Conservation (phyloP, 2,797 vertebrate genomes). For the Darevskia nairensis region DNA sequence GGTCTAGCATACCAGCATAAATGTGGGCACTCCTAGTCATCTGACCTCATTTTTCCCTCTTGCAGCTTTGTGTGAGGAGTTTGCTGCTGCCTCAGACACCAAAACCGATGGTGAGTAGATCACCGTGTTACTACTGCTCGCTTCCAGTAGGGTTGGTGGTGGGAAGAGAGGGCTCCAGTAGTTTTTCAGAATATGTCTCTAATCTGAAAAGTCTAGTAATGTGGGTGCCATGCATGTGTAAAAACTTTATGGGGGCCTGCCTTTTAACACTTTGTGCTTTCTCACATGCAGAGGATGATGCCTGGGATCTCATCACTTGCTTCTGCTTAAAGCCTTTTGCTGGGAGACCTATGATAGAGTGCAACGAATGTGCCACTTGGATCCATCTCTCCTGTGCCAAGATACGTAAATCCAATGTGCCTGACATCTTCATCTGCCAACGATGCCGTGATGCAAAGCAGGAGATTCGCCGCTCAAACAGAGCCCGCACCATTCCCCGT, state of each 20-base stretch:
- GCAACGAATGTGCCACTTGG: conserved; percentile 94
- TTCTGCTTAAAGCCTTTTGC: conserved; percentile 99
- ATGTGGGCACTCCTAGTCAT: background rate
- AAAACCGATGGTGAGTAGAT: conserved; percentile 72
- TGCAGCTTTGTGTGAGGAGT: conserved; percentile 44
- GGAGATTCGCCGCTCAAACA: conserved; percentile 93
- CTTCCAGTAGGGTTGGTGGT: background rate
- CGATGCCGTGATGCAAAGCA: conserved; percentile 91
- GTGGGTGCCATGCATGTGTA: too few relatives aligned
- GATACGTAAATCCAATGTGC: conserved; percentile 97
- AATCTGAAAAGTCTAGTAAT: background rate
- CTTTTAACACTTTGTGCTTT: background rate
- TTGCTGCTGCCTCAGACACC: conserved; percentile 44
- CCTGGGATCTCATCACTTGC: conserved; percentile 98
- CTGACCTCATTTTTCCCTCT: rapidly evolving
- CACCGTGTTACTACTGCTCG: background rate
- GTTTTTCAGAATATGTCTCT: background rate
- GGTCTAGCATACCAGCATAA: background rate
- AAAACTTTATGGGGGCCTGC: too few relatives aligned
- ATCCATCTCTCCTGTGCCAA: conserved; percentile 98
- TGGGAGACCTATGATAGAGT: conserved; percentile 97
- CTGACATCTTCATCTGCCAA: conserved; percentile 96
- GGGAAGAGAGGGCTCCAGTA: background rate
- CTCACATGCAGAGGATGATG: conserved; percentile 88
- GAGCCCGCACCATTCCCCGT: conserved; percentile 90